Conservation (phyloP, 2,113 vertebrate species). For the Dasyurus viverrinus region DNA sequence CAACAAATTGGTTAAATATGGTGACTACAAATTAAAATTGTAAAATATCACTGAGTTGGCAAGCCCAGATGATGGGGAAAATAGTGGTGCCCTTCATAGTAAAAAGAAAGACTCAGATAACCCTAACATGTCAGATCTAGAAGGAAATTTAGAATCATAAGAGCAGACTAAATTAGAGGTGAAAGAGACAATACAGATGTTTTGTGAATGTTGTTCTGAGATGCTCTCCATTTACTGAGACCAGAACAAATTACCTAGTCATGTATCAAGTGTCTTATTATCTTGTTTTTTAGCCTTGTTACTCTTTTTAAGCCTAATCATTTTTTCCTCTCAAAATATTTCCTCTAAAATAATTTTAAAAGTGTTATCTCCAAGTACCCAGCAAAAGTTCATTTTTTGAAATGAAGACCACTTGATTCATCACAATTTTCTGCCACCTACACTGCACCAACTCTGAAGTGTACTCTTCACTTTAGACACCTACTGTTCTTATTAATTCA, state of each 20-base stretch:
- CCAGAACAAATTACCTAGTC: neutral
- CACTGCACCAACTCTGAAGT: conserved; percentile 78
- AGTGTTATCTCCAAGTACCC: conserved; percentile 45
- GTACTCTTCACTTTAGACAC: conserved; percentile 79
- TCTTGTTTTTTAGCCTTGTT: neutral
- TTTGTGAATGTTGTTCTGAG: neutral
- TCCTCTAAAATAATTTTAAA: conserved; percentile 45
- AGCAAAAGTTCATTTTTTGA: conserved; percentile 69
- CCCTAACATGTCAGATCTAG: neutral
- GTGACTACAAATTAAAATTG: neutral
- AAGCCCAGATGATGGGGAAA: neutral
- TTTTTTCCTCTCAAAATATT: neutral
- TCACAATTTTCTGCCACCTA: conserved; percentile 79
- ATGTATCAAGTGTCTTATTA: neutral
- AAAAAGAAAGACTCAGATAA: neutral
- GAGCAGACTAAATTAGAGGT: neutral
- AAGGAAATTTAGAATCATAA: neutral
- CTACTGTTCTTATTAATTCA: conserved; percentile 80
- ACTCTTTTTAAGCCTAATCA: neutral
- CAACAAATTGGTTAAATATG: neutral
- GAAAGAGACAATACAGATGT: neutral
- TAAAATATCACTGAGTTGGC: neutral
- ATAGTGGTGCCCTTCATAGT: neutral
- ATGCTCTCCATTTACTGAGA: neutral
- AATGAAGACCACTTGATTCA: conserved; percentile 73